These are phyloP conservation scores for Tetrax tetrax DNA, from an alignment of 2,113 vertebrate genomes.

Conservation along the genomic window DNA sequence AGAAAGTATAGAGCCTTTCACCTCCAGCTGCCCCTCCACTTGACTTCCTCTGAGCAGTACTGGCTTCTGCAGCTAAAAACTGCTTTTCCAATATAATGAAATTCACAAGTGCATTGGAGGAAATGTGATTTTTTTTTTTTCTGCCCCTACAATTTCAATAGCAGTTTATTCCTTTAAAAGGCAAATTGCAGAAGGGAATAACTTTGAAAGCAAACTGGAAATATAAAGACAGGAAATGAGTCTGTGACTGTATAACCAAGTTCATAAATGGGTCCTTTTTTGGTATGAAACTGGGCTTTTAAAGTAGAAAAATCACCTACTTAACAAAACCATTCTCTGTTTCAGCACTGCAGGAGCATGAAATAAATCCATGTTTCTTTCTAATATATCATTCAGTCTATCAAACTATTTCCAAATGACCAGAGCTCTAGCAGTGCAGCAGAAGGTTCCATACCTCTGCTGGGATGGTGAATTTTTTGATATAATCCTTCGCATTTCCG, in stretches of 20 bases:
- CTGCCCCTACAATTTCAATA: constrained; percentile 65
- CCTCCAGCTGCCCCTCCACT: constrained; percentile 62
- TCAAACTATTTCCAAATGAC: constrained; percentile 61
- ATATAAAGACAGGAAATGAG: constrained; percentile 76
- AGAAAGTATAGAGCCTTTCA: constrained; percentile 64
- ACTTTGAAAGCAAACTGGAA: constrained; percentile 72
- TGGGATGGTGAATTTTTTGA: background rate
- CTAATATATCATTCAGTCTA: constrained; percentile 60
- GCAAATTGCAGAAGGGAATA: constrained; percentile 70
- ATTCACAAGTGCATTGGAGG: constrained; percentile 67
- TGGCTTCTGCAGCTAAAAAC: constrained; percentile 62
- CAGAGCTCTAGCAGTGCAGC: background rate
- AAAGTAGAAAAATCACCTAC: constrained; percentile 67
- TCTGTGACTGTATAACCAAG: constrained; percentile 67
- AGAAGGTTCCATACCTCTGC: constrained; percentile 29
- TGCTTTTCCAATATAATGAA: constrained; percentile 71
- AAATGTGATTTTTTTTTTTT: constrained; percentile 56
- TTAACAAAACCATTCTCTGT: constrained; percentile 67
- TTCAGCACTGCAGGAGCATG: constrained; percentile 64
- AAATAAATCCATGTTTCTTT: constrained; percentile 70
- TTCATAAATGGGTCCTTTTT: constrained; percentile 70
- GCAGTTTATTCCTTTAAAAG: constrained; percentile 69
- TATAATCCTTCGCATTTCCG: constrained; percentile 27
- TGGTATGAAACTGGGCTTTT: constrained; percentile 70
- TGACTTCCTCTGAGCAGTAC: constrained; percentile 57